Percentiles rank a stretch among this genome's conserved stretches.
Evolutionary conservation across 2,888 invertebrate species (phyloP).

Genomic region (Seira ritae): DNA sequence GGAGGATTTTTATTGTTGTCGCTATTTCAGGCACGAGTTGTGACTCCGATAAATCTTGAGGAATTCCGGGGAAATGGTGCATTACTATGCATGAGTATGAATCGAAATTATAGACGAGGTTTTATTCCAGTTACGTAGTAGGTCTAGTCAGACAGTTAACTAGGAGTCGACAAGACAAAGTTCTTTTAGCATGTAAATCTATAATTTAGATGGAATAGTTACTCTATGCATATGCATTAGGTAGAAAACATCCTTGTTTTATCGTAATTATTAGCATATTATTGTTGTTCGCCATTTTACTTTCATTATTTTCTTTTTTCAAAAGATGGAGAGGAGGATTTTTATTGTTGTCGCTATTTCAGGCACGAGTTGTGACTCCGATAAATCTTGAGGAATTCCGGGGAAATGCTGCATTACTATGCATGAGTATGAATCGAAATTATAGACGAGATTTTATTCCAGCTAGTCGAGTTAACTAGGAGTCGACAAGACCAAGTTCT

Average conservation of each 20-base stretch:
- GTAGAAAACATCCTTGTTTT: background rate
- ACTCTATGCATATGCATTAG: constrained; percentile 40
- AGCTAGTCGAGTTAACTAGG: too few relatives aligned
- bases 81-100: background rate
- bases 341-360: background rate
- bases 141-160: too few relatives aligned
- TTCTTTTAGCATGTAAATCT: constrained; percentile 50
- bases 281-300: background rate
- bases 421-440: background rate
- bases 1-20: background rate
- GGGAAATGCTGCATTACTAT: background rate
- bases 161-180: too few relatives aligned
- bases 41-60: background rate
- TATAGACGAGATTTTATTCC: background rate
- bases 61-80: background rate
- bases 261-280: background rate
- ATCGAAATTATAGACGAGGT: background rate
- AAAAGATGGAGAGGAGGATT: background rate
- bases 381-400: background rate
- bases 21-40: background rate
- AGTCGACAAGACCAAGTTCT: too few relatives aligned
- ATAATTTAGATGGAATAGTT: constrained; percentile 21
- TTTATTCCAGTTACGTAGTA: background rate
- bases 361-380: background rate
- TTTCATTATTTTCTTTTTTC: background rate